Evolutionary conservation across 2,888 invertebrate genomes (phyloP).

Genomic region (Myopa tessellatipennis): DNA sequence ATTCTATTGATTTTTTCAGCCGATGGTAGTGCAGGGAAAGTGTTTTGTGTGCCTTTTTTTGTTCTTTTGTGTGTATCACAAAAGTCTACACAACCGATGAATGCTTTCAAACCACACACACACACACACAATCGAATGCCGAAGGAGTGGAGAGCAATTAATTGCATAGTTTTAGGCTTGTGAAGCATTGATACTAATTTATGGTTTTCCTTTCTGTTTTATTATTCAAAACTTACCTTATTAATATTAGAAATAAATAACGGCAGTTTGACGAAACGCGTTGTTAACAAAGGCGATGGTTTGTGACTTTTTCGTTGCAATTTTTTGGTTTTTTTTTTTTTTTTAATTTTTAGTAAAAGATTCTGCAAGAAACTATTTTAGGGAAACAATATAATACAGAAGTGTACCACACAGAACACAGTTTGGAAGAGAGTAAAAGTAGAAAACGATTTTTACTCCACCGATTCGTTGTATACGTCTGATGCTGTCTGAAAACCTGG

Average conservation of each 20-base stretch:
- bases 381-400: too few species aligned
- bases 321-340: neutral
- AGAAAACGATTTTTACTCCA: slow-evolving; percentile 7
- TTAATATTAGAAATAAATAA: too few species aligned
- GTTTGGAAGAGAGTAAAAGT: neutral
- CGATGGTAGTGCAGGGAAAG: neutral
- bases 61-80: slow-evolving; percentile 3
- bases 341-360: neutral
- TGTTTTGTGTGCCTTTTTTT: neutral
- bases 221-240: neutral
- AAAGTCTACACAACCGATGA: neutral
- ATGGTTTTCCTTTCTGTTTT: neutral
- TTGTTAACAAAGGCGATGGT: neutral
- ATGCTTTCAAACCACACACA: slow-evolving; percentile 6
- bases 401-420: too few species aligned
- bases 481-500: slow-evolving; percentile 53
- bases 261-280: neutral
- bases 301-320: neutral
- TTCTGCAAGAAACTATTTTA: too few species aligned
- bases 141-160: neutral
- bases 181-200: neutral
- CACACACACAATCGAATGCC: slow-evolving; percentile 14
- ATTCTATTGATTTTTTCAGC: slow-evolving; percentile 23
- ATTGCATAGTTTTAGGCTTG: slow-evolving; percentile 25
- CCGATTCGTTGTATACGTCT: slow-evolving; percentile 47